phyloP scores from a whole-genome alignment of 2,113 vertebrate species.

The Cnemophilus loriae region DNA sequence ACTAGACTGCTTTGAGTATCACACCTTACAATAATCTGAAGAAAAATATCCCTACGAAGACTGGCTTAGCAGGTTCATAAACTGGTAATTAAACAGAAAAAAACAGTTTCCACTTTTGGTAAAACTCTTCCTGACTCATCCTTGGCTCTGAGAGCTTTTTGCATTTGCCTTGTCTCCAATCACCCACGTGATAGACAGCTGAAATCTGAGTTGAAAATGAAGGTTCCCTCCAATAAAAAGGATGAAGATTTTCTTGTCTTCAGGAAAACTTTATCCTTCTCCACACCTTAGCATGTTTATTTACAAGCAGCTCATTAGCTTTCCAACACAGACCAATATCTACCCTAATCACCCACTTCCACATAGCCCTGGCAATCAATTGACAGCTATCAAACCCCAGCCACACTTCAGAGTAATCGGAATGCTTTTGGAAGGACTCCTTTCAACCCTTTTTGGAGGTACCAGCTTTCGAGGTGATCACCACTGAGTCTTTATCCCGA shows the following conservation, averaged over 20 bases:
- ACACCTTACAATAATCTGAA: neutral
- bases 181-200: fast-evolving
- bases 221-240: neutral
- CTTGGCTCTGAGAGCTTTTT: neutral
- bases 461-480: neutral
- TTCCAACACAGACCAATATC: neutral
- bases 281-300: neutral
- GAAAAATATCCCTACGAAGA: neutral
- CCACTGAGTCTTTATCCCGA: neutral
- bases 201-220: neutral
- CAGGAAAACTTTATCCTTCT: neutral
- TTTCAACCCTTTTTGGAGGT: neutral
- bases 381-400: neutral
- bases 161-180: neutral
- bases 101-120: neutral
- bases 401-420: fast-evolving
- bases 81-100: neutral
- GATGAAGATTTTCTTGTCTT: neutral
- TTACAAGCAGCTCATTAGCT: neutral
- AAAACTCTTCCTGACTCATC: neutral
- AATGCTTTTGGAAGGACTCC: neutral
- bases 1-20: neutral
- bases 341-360: neutral
- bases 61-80: neutral
- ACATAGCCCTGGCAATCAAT: neutral